Conservation (phyloP, 2,797 vertebrate species). For the Novumbra hubbsi region DNA sequence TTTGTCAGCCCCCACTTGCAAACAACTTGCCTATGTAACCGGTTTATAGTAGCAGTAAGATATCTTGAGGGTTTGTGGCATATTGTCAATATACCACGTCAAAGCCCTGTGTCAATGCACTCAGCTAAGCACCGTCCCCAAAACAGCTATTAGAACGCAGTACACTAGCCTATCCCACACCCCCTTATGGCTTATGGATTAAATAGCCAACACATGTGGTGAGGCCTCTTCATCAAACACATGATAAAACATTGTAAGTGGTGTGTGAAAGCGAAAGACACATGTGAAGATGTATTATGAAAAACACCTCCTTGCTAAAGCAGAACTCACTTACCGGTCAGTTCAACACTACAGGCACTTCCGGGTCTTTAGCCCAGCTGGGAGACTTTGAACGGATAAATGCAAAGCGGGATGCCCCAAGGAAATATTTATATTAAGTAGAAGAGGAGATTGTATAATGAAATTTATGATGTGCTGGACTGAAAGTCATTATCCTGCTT, state of each 20-base stretch:
- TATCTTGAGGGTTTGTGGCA: too few relatives aligned
- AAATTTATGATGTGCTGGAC: conserved; percentile 40
- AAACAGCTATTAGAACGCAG: too few relatives aligned
- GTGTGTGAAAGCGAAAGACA: not conserved
- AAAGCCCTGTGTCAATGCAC: too few relatives aligned
- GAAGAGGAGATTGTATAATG: conserved; percentile 52
- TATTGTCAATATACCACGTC: too few relatives aligned
- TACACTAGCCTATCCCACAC: too few relatives aligned
- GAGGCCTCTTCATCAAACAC: not conserved
- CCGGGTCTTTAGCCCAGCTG: not conserved
- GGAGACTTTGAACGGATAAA: conserved; percentile 11
- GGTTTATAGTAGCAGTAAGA: too few relatives aligned
- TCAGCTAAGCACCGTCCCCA: too few relatives aligned
- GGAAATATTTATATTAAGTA: conserved; percentile 47
- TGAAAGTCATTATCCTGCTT: conserved; percentile 50
- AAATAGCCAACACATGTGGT: too few relatives aligned
- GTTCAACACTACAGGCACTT: not conserved
- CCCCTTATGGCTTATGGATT: too few relatives aligned
- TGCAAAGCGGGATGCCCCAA: conserved; percentile 12
- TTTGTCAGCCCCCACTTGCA: too few relatives aligned
- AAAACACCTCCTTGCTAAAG: not conserved
- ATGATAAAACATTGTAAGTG: not conserved
- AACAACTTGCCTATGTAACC: too few relatives aligned
- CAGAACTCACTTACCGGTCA: not conserved
- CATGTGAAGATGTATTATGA: not conserved